phyloP scores from a whole-genome alignment of 1,140 invertebrate genomes.

The Brachionus manjavacas region DNA sequence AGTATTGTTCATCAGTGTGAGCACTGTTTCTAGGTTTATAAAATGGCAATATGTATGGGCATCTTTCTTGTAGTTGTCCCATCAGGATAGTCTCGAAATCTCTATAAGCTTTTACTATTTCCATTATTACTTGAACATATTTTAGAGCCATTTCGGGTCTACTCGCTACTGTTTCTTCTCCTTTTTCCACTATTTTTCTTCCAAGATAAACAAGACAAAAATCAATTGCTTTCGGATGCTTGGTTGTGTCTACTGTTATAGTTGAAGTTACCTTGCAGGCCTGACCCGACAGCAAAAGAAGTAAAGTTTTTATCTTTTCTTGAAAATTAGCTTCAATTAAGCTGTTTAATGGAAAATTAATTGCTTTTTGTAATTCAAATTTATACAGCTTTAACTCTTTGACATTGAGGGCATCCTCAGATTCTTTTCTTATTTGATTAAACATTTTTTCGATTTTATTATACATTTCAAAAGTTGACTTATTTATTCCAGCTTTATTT shows the following conservation, averaged over 20 bases:
- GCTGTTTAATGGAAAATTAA: slow-evolving; percentile 78
- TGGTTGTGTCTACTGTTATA: slow-evolving; percentile 60
- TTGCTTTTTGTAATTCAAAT: slow-evolving; percentile 72
- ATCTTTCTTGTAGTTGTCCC: slow-evolving; percentile 69
- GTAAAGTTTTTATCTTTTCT: slow-evolving; percentile 72
- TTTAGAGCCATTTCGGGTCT: slow-evolving; percentile 77
- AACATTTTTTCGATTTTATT: neutral
- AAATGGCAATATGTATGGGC: slow-evolving; percentile 78
- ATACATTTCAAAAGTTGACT: neutral
- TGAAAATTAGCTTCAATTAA: slow-evolving; percentile 67
- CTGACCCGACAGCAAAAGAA: slow-evolving; percentile 67
- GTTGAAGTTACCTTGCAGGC: slow-evolving; percentile 61
- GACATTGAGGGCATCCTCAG: slow-evolving; percentile 4
- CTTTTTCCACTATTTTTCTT: slow-evolving; percentile 72
- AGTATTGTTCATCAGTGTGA: slow-evolving; percentile 70
- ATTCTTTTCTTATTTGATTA: neutral
- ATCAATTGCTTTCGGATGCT: slow-evolving; percentile 66
- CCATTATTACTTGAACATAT: slow-evolving; percentile 70
- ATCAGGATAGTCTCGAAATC: slow-evolving; percentile 73
- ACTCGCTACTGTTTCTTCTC: slow-evolving; percentile 71
- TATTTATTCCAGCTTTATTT: slow-evolving; percentile 37
- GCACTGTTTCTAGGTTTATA: slow-evolving; percentile 66
- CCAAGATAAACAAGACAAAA: slow-evolving; percentile 68
- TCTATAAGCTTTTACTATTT: slow-evolving; percentile 71
- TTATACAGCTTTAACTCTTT: slow-evolving; percentile 66